A percentile compares a stretch with the other conserved stretches of the same genome.
These are phyloP conservation scores for Mormoops blainvillei DNA, from an alignment of 2,113 vertebrate genomes.

Conservation along the genomic window DNA sequence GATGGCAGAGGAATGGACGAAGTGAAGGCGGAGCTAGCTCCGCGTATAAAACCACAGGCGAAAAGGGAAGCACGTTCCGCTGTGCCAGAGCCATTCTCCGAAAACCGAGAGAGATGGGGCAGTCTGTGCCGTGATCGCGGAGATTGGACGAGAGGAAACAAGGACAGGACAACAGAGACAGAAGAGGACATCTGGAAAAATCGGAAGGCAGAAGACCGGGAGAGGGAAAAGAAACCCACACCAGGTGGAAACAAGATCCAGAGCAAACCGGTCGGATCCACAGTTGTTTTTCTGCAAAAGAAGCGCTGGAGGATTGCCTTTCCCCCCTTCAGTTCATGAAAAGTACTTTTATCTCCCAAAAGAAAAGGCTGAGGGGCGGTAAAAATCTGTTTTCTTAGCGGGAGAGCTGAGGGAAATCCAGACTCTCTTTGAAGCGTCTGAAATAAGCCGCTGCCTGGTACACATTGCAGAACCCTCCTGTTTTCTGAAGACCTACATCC, in stretches of 20 bases:
- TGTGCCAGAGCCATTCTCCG: background rate
- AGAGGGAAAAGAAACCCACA: background rate
- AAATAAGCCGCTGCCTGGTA: conserved; percentile 21
- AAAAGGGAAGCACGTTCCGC: background rate
- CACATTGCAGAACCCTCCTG: background rate
- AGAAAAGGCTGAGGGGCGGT: background rate
- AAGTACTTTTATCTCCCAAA: conserved; percentile 29
- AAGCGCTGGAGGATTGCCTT: conserved; percentile 22
- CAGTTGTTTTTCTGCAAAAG: conserved; percentile 35
- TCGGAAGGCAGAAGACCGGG: background rate
- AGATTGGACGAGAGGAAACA: background rate
- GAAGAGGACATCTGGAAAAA: background rate
- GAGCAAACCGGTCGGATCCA: conserved; percentile 24
- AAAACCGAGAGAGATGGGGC: background rate
- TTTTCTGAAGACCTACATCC: conserved; percentile 29
- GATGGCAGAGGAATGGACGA: conserved; percentile 37
- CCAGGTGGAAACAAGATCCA: conserved; percentile 57
- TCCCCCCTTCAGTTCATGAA: background rate
- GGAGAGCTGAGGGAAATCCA: conserved; percentile 4
- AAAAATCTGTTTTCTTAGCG: conserved; percentile 3
- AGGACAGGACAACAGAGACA: background rate
- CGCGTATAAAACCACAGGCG: conserved; percentile 28
- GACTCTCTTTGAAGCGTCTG: background rate
- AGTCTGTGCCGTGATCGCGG: background rate
- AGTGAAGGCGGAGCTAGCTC: conserved; percentile 58